Base-by-base conservation (phyloP, 2,113 vertebrate species). In the Eubucco bourcierii region DNA sequence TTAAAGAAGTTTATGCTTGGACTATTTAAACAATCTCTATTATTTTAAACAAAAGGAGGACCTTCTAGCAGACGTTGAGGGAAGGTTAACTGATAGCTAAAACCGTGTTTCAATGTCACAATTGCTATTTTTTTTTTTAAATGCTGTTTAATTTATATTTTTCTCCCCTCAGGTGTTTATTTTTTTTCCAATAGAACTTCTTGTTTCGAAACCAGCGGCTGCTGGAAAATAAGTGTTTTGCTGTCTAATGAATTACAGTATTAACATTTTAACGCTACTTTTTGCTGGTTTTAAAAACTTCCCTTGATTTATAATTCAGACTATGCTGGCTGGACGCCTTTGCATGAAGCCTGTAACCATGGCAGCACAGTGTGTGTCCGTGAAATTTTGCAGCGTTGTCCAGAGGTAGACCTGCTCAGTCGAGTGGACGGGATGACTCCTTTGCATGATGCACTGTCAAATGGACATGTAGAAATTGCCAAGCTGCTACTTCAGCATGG, bases 311-410 rank as follows among this genome's bases (percentile, higher is more conserved):
- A 96, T 98, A 96, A 97, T 98, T 94, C 97, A 99, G 99, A 99
- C 97, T 97, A 99, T 94, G 98, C 98, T 94, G 99, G 99, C 96
- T 99, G 99, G 99, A 99, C 99, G 24, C 99, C 99, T 90, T 98
- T 99, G 95, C 99, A 99, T 95, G 99, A 99, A 98, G 99, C 99
- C 33, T 99, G 98, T 98, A 99, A 99, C 98, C 98, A 99, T 97
- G 99, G 99, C 95, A 99, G 98, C 98, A 97, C 97, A 68, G 98
- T 98, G 61, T 99, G 99, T 97, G 98, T 99, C 97, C 97, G 92
- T 94, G 98, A 98, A 96, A 98, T 99, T 98, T 97, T 99, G 90
- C 98, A 96, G 47, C 98, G 98, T 93, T 98, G 96, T 96, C 99
- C 98, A 71, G 95, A 98, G 96, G 98, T 99, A 85, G 95, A 98